Base-by-base conservation (phyloP, 2,888 invertebrate genomes). In the Papilio elwesi region DNA sequence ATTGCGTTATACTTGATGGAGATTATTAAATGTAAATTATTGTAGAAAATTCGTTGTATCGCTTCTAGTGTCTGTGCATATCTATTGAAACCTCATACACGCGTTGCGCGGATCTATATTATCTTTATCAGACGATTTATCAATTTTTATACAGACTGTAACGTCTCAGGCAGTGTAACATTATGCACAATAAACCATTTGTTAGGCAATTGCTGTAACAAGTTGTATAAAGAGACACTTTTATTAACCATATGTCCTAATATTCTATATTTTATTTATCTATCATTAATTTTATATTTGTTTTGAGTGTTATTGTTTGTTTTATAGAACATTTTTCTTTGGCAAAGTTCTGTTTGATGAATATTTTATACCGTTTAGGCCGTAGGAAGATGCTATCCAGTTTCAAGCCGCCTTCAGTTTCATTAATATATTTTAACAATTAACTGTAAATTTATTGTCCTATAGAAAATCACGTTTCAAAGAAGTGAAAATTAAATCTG, bases 101-200 rank as follows among this genome's bases (percentile, higher is more conserved):
- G 76, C 57, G 15, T 62, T 76, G 70, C 16, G 63, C 77, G 80
- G 76, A 78, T 77, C 82, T 83, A 83, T 85, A 84, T 89, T 85
- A 89, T 87, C 83, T 86, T 87, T 90, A 90, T 90, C 90, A 83
- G 79, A 79, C 81, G 82, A 86, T 90, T 87, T 89, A 91, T 90
- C 89, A 86, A 84, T 78, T 85, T 85, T 87, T 87, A 88, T 90
- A 53, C 67, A 70, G 53, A 59, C 66, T 26, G 69, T 62, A 73
- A 53, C 48, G 66, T 73, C 73, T 79, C 70, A 80, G 77, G 76
- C 59, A 36, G 69, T 66, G 73, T 73, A 76, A 78, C 79, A 80
- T 78, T 77, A 76, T 80, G 79, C 79, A 78, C 74, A 16, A 66
- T 73, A 70, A 57, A 75, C 74, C 53, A 71, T 74, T 69, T 49